Percentiles rank a stretch among this genome's conserved stretches.
phyloP scores from a whole-genome alignment of 2,113 vertebrate species.

The Indri indri region DNA sequence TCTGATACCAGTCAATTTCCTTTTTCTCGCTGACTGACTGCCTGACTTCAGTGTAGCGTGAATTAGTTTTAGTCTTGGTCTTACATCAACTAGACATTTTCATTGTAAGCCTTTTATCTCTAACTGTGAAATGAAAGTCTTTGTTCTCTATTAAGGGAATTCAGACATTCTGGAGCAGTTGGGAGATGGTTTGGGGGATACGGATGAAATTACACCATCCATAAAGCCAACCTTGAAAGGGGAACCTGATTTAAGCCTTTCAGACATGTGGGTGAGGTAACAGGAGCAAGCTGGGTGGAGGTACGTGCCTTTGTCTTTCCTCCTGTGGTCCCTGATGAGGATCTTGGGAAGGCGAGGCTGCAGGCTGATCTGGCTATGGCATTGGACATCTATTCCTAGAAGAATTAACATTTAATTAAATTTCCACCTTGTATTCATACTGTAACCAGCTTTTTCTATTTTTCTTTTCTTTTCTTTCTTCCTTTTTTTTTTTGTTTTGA shows the following conservation, averaged over 20 bases:
- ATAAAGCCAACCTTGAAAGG: conserved; percentile 39
- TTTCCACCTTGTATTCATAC: not conserved
- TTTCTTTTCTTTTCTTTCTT: not conserved
- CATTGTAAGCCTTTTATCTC: conserved; percentile 50
- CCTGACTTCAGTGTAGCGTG: not conserved
- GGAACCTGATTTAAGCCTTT: conserved; percentile 7
- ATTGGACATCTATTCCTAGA: not conserved
- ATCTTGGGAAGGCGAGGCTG: not conserved
- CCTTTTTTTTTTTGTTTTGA: too few relatives aligned
- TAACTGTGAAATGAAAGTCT: conserved; percentile 35
- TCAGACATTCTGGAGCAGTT: not conserved
- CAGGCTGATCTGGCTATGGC: not conserved
- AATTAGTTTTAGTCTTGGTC: conserved; percentile 49
- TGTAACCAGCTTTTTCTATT: not conserved
- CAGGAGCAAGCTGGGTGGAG: not conserved
- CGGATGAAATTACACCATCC: conserved; percentile 40
- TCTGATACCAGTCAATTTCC: not conserved
- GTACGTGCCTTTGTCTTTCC: not conserved
- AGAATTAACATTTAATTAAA: not conserved
- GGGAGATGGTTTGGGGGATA: conserved; percentile 13
- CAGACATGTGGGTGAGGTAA: not conserved
- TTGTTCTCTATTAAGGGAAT: conserved; percentile 43
- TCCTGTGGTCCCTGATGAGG: not conserved
- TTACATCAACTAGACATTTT: conserved; percentile 64
- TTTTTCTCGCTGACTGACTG: not conserved